phyloP scores from a whole-genome alignment of 2,888 invertebrate genomes.

The Rhagonycha fulva region DNA sequence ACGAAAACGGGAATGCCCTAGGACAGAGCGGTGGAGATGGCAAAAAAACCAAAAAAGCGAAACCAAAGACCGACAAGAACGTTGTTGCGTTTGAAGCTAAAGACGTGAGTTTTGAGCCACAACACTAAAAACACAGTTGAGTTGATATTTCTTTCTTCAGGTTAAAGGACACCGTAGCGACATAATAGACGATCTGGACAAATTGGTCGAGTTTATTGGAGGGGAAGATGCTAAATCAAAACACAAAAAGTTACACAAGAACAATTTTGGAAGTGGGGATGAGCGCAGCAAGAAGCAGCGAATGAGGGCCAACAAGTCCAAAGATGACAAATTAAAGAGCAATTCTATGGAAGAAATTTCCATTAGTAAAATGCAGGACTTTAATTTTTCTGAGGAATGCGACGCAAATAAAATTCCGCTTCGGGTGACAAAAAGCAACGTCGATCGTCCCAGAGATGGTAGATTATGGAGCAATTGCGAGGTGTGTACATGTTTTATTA shows the following conservation, averaged over 20 bases:
- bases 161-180: conserved; percentile 81
- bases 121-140: neutral
- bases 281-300: conserved; percentile 46
- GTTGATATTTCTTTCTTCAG: conserved; percentile 30
- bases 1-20: conserved; percentile 82
- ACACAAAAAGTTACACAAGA: conserved; percentile 35
- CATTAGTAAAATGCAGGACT: conserved; percentile 73
- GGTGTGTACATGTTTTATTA: conserved; percentile 30
- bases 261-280: conserved; percentile 56
- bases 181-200: conserved; percentile 70
- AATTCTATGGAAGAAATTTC: conserved; percentile 83
- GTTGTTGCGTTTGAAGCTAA: conserved; percentile 55
- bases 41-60: conserved; percentile 63
- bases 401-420: conserved; percentile 42
- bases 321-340: conserved; percentile 62
- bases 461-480: conserved; percentile 49
- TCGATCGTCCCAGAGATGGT: conserved; percentile 45
- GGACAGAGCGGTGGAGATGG: conserved; percentile 56
- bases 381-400: conserved; percentile 43
- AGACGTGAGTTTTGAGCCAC: conserved; percentile 42
- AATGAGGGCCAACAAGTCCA: conserved; percentile 44
- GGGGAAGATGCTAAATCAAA: conserved; percentile 61
- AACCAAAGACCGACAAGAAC: conserved; percentile 58
- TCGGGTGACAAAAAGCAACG: conserved; percentile 42
- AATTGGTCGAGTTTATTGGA: conserved; percentile 78